Percentiles rank a stretch among this genome's conserved stretches.
Evolutionary conservation across 2,113 vertebrate species (phyloP).

Genomic region (Poeciliopsis turrubarensis): DNA sequence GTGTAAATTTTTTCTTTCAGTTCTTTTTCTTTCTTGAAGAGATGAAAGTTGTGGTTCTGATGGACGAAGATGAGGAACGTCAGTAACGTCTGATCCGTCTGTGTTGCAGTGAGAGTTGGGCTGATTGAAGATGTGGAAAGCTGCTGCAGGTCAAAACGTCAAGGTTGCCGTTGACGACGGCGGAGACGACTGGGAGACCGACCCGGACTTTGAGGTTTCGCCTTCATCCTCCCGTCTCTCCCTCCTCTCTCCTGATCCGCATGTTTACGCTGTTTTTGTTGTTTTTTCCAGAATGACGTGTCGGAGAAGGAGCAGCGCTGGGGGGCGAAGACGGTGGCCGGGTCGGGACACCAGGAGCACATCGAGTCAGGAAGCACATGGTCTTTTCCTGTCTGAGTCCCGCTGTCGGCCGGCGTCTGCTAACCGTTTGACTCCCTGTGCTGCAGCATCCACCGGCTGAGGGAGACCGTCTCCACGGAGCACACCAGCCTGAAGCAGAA

Average conservation of each 20-base stretch:
- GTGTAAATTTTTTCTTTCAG: no score
- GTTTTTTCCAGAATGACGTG: conserved; percentile 87
- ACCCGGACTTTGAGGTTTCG: conserved; percentile 94
- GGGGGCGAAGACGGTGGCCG: conserved; percentile 94
- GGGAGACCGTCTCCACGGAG: conserved; percentile 90
- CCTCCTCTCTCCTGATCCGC: background rate
- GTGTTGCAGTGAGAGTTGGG: conserved; percentile 19
- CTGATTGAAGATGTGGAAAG: conserved; percentile 91
- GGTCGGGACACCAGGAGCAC: conserved; percentile 96
- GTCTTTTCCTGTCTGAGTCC: no score
- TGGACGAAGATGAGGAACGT: background rate
- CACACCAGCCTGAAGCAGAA: conserved; percentile 90
- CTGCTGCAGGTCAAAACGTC: conserved; percentile 87
- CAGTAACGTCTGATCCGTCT: background rate
- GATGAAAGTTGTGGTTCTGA: no score
- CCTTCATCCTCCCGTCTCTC: background rate
- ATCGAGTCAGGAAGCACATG: conserved; percentile 84
- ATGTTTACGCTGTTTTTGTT: background rate
- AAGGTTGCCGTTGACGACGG: conserved; percentile 80
- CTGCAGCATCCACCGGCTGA: conserved; percentile 88
- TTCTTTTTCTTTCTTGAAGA: no score
- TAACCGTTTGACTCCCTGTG: conserved; percentile 2
- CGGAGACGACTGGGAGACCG: conserved; percentile 95
- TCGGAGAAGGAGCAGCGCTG: conserved; percentile 96
- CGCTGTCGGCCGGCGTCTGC: background rate